Conservation (phyloP, 2,797 vertebrate species). For the Todus mexicanus region DNA sequence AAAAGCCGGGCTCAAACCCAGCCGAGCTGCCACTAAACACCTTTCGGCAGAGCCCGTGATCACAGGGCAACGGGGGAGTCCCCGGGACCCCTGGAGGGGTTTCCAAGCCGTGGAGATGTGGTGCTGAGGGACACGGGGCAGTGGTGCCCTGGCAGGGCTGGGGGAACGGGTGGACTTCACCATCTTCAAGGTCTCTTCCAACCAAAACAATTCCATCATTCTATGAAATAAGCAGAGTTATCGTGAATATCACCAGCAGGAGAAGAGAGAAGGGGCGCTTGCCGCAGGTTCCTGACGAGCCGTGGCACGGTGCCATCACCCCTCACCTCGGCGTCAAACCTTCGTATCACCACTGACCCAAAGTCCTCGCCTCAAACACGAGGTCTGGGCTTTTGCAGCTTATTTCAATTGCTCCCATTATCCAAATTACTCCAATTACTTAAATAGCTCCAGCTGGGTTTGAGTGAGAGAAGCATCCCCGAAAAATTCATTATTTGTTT, state of each 20-base stretch:
- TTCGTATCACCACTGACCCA: rapidly evolving
- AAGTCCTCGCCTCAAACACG: rapidly evolving
- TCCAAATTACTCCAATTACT: background rate
- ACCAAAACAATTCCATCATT: no score
- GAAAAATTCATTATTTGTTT: background rate
- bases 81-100: no score
- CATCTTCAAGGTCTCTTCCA: no score
- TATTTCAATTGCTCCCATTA: background rate
- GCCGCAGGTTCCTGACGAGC: background rate
- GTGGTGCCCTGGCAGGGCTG: no score
- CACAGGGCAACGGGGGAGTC: no score
- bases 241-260: rapidly evolving
- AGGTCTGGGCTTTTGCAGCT: background rate
- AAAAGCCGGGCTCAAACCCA: background rate
- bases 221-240: background rate
- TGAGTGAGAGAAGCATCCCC: background rate
- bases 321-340: rapidly evolving
- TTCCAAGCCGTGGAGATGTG: no score
- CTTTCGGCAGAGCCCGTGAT: background rate
- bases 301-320: rapidly evolving
- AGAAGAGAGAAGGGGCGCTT: background rate
- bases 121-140: no score
- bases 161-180: no score
- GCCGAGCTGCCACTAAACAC: background rate
- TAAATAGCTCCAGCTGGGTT: background rate